Base-by-base conservation (phyloP, 1,140 invertebrate species). In the Cotesia vestalis region DNA sequence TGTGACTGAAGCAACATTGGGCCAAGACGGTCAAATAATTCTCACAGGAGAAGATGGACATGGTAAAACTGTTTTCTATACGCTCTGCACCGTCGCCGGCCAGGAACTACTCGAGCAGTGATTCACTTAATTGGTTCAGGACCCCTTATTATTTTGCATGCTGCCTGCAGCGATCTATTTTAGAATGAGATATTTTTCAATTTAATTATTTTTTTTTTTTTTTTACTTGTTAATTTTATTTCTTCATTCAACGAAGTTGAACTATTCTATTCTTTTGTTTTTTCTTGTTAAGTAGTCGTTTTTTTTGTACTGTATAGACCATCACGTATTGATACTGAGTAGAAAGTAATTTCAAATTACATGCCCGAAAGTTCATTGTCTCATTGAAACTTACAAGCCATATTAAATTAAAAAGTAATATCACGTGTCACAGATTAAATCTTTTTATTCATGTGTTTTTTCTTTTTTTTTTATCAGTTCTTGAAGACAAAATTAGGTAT, bases 21-120 rank as follows among this genome's bases (percentile, higher is more conserved):
- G 92, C 77, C 95, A 96, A 84, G 96, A 97, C 84, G 96, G 96
- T 35, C 96, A 98, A 87, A 93, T 98, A 78, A 97, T 98, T 79
- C 90, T 98, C 73, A 97, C 96, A 60, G 94, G 94, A 68, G 96
- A 97, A 90, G 95, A 96, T 88, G 93, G 95, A 79, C 95, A 96
- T 88, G 94, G 95, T 96, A 89, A 84, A 87, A 82, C 85, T 82
- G 82, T 86, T 87, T 87, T 86, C 83, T 87, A 87, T 87, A 87
- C 85, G 86, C 84, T 87, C 84, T 87, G 86, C 85, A 85, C 85
- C 81, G 84, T 87, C 84, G 83, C 85, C 81, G 84, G 84, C 83
- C 86, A 86, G 79, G 86, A 87, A 82, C 79, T 86, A 80, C 81
- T 87, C 77, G 85, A 86, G 75, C 84, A 87, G 82, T 86, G 83